Percentiles rank a stretch among this genome's conserved stretches.
These are phyloP conservation scores for Hipposideros armiger DNA, from an alignment of 2,113 vertebrate species.

Conservation along the genomic window DNA sequence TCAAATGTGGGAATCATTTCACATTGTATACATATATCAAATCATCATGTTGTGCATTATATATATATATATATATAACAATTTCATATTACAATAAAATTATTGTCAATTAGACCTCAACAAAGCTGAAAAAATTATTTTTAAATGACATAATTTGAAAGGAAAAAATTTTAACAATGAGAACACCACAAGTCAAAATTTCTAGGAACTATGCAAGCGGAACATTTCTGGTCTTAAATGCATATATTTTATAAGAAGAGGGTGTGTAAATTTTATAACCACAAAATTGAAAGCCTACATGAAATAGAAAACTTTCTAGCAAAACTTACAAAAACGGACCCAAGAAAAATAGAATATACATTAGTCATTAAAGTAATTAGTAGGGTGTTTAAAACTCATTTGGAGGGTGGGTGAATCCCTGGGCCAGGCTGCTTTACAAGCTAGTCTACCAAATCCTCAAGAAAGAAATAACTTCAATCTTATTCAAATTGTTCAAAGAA, in stretches of 20 bases:
- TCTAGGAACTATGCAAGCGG: background rate
- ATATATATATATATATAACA: background rate
- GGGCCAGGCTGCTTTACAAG: background rate
- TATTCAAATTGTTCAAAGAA: background rate
- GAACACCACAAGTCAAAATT: background rate
- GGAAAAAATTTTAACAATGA: background rate
- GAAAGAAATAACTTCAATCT: conserved; percentile 13
- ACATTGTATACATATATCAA: background rate
- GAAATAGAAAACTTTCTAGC: background rate
- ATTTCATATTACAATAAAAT: background rate
- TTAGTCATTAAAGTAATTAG: background rate
- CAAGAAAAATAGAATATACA: background rate
- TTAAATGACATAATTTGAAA: conserved; percentile 10
- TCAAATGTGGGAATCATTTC: background rate
- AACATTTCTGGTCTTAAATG: background rate
- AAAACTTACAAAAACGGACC: conserved; percentile 1
- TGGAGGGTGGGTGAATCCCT: background rate
- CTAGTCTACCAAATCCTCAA: background rate
- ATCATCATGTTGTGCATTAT: background rate
- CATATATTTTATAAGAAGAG: background rate
- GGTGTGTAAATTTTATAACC: background rate
- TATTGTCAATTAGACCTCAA: background rate
- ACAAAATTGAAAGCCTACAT: background rate
- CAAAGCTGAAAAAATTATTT: background rate
- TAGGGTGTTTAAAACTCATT: background rate